These are phyloP conservation scores for Caenorhabditis imperialis DNA, from an alignment of 2,888 invertebrate species.

Conservation along the genomic window DNA sequence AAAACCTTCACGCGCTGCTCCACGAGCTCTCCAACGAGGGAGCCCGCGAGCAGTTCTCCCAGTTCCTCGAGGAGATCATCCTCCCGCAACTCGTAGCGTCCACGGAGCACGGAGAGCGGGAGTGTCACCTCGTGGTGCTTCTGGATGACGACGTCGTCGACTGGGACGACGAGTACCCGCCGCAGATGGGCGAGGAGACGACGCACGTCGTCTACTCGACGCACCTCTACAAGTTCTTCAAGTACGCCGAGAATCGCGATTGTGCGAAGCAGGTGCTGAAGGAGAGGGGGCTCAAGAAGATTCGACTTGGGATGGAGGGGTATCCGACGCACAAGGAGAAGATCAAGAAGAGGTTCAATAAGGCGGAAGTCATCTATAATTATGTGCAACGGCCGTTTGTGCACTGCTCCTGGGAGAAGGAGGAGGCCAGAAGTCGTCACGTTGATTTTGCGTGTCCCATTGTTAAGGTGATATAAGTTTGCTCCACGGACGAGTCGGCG, in stretches of 20 bases:
- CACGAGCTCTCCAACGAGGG: slow-evolving; percentile 99
- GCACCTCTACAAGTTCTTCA: slow-evolving; percentile 82
- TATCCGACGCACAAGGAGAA: slow-evolving; percentile 99
- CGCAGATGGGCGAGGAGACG: slow-evolving; percentile 96
- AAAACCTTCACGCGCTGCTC: slow-evolving; percentile 85
- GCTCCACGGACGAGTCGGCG: too few relatives aligned
- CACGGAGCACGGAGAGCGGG: slow-evolving; percentile 89
- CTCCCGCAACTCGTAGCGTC: slow-evolving; percentile 92
- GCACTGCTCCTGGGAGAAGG: slow-evolving; percentile 99
- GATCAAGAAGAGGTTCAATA: slow-evolving; percentile 92
- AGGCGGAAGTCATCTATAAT: slow-evolving; percentile 98
- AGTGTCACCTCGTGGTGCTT: slow-evolving; percentile 96
- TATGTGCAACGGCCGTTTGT: slow-evolving; percentile 99
- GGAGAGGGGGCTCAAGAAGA: slow-evolving; percentile 97
- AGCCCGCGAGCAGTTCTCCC: slow-evolving; percentile 95
- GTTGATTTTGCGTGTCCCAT: slow-evolving; percentile 85
- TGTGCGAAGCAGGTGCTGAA: slow-evolving; percentile 96
- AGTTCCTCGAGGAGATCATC: slow-evolving; percentile 93
- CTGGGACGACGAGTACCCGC: slow-evolving; percentile 99
- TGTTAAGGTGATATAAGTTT: slow-evolving; percentile 76
- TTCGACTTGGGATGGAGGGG: slow-evolving; percentile 95
- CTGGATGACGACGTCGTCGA: slow-evolving; percentile 95
- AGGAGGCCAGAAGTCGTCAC: slow-evolving; percentile 97
- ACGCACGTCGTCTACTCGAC: slow-evolving; percentile 86
- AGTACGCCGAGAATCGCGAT: slow-evolving; percentile 98